Conservation (phyloP, 2,797 vertebrate species). For the Semotilus atromaculatus region DNA sequence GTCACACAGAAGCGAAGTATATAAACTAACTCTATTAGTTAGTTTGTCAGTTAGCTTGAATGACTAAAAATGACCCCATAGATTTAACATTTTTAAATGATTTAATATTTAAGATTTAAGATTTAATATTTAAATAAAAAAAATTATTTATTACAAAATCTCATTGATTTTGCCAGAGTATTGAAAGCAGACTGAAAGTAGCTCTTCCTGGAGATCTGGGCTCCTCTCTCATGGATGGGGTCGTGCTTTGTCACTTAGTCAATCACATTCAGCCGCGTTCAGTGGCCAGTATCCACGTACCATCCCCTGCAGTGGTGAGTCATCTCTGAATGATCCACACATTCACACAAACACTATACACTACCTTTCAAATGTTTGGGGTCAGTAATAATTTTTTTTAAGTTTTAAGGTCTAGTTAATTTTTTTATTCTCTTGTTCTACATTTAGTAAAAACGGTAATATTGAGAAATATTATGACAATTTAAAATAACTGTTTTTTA, state of each 20-base stretch:
- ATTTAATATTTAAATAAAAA: neutral
- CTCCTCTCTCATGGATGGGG: conserved; percentile 92
- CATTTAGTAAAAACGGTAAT: neutral
- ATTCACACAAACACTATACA: neutral
- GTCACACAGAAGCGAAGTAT: conserved; percentile 5
- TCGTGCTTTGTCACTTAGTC: conserved; percentile 93
- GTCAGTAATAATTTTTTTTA: neutral
- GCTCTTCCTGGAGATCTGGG: conserved; percentile 90
- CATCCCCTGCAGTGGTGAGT: conserved; percentile 93
- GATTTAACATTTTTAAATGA: no score
- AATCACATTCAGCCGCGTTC: conserved; percentile 92
- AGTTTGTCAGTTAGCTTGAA: neutral
- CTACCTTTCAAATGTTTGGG: neutral
- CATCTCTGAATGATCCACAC: conserved; percentile 5
- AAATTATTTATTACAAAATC: neutral
- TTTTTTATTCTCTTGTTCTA: neutral
- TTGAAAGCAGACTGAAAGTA: conserved; percentile 91
- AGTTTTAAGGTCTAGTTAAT: no score
- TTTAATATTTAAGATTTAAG: no score
- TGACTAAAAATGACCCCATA: neutral
- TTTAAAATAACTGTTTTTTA: neutral
- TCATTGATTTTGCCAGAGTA: conserved; percentile 67
- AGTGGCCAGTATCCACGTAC: conserved; percentile 92
- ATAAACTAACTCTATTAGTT: neutral
- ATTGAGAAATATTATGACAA: neutral